Base-by-base conservation (phyloP, 2,888 invertebrate genomes). In the Tetanocera ferruginea region DNA sequence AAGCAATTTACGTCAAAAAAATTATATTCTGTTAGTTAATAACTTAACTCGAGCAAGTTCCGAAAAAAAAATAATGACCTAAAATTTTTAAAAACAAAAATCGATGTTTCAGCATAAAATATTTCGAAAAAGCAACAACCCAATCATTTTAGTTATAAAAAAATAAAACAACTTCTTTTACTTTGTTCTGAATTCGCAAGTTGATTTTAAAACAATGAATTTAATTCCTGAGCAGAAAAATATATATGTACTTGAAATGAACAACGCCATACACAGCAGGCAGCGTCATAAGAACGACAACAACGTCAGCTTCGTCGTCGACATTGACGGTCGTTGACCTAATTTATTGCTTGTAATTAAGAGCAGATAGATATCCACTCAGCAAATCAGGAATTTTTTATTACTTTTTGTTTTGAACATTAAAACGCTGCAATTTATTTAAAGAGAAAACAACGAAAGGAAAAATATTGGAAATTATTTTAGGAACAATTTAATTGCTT, bases 281-380 rank as follows among this genome's bases (percentile, higher is more conserved):
- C 77, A 64, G 17, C 76, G 51, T 77, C 80, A 80, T 78, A 52
- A 75, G 71, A 76, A 25, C n/a, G n/a, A 23, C 57, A 23, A 25
- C 69, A 76, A 70, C 52, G 43, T 19, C 49, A 37, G 57, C 14
- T 78, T 77, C 84, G 49, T 11, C 52, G 71, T 51, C 71, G 51
- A 31, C 64, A 66, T 72, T 77, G 86, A 82, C 83, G 85, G 88
- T 87, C 87, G 83, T 87, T 87, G 88, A 87, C 87, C 88, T 81
- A 87, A 83, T 85, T 87, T 82, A 76, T 11, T 75, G 76, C 78
- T 78, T 49, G 55, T 14, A 19, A 25, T 51, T 25, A 17, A 28
- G n/a, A 31, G n/a, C 19, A 34, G 64, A 19, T 66, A 34, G 64
- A 19, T 66, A 31, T 66, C 17, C 19, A 19, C n/a, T 34, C 14